Conservation (phyloP, 1,140 invertebrate genomes). For the Drosophila athabasca region DNA sequence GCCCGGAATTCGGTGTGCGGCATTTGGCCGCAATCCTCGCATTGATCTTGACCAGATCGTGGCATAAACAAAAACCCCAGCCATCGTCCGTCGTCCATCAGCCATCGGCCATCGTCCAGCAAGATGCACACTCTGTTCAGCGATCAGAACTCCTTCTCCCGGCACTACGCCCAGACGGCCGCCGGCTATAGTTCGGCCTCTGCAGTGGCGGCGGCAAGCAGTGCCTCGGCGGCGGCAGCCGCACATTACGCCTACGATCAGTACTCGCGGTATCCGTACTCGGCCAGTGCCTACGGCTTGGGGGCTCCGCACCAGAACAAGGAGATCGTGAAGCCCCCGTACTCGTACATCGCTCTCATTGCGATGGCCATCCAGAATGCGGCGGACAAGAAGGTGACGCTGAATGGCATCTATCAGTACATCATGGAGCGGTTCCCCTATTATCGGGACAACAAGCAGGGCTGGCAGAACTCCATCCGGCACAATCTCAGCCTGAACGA, state of each 20-base stretch:
- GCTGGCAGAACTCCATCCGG: slow-evolving; percentile 97
- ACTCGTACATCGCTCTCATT: slow-evolving; percentile 98
- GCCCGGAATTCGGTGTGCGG: not conserved
- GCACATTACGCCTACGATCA: slow-evolving; percentile 87
- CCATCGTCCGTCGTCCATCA: slow-evolving; percentile 1
- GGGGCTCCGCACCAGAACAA: slow-evolving; percentile 90
- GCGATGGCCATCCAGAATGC: slow-evolving; percentile 99
- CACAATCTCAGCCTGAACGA: slow-evolving; percentile 99
- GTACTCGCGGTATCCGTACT: slow-evolving; percentile 89
- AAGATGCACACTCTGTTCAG: slow-evolving; percentile 94
- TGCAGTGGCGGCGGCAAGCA: slow-evolving; percentile 83
- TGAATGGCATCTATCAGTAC: slow-evolving; percentile 99
- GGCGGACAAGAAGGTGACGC: slow-evolving; percentile 96
- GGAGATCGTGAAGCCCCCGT: slow-evolving; percentile 97
- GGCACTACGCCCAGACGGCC: slow-evolving; percentile 85
- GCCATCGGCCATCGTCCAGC: not conserved
- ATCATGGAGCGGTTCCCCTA: slow-evolving; percentile 99
- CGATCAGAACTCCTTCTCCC: slow-evolving; percentile 90
- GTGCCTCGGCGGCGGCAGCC: slow-evolving; percentile 83
- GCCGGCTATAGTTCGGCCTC: slow-evolving; percentile 85
- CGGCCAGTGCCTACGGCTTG: slow-evolving; percentile 82
- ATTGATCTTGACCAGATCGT: slow-evolving; percentile 21
- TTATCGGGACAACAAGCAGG: slow-evolving; percentile 98
- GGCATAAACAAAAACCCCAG: no score
- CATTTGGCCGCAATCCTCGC: not conserved